These are phyloP conservation scores for Philopotamus ludificatus DNA, from an alignment of 1,140 invertebrate species.

Conservation along the genomic window DNA sequence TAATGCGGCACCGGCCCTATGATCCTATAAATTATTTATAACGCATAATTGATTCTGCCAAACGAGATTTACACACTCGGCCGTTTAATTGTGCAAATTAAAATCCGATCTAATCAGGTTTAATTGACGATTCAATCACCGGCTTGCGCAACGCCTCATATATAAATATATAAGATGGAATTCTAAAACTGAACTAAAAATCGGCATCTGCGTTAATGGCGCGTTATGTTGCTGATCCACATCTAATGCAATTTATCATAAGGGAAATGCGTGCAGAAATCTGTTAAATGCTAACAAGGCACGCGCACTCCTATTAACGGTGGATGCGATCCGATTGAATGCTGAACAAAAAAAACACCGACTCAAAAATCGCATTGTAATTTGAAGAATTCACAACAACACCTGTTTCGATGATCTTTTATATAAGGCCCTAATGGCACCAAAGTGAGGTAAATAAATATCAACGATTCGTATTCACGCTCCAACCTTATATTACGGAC, in stretches of 20 bases:
- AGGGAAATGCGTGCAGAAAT: conserved; percentile 30
- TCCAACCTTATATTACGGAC: conserved; percentile 14
- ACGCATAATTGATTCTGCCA: not conserved
- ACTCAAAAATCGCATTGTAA: too few relatives aligned
- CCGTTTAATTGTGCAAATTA: not conserved
- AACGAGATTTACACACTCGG: not conserved
- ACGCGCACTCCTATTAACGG: conserved; percentile 20
- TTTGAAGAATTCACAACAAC: too few relatives aligned
- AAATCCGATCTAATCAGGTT: not conserved
- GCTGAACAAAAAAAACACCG: too few relatives aligned
- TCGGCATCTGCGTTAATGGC: conserved; percentile 17
- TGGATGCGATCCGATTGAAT: too few relatives aligned
- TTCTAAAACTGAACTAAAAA: too few relatives aligned
- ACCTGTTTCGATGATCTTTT: conserved; percentile 23
- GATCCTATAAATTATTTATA: not conserved
- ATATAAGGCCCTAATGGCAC: conserved; percentile 26
- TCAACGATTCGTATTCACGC: conserved; percentile 16
- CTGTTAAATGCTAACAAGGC: conserved; percentile 25
- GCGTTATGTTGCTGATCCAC: conserved; percentile 20
- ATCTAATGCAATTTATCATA: conserved; percentile 28
- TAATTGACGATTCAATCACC: not conserved
- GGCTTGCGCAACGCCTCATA: too few relatives aligned
- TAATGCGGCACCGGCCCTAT: not conserved
- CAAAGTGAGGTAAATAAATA: conserved; percentile 6
- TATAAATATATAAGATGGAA: too few relatives aligned